Percentiles rank a stretch among this genome's conserved stretches.
Conservation (phyloP, 2,888 invertebrate genomes). For the Platycnemis pennipes region DNA sequence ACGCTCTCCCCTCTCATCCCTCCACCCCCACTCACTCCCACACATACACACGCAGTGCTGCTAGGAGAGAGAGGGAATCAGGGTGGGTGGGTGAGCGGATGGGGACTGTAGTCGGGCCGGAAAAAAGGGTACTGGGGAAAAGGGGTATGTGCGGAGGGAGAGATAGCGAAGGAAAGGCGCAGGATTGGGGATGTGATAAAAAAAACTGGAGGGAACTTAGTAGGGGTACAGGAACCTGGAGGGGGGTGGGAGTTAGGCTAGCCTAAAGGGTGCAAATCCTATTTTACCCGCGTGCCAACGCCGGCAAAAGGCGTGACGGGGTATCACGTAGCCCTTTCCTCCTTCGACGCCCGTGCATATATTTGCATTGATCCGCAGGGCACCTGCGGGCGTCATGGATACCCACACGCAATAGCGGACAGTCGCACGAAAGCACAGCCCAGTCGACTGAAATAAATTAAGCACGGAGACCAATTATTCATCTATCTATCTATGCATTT, state of each 20-base stretch:
- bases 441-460: neutral
- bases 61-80: neutral
- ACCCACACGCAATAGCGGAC: neutral
- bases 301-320: constrained; percentile 17
- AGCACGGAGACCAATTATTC: neutral
- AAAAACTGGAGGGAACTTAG: neutral
- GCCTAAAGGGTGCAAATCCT: neutral
- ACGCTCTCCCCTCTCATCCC: neutral
- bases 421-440: neutral
- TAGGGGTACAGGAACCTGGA: neutral
- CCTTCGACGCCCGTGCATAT: neutral
- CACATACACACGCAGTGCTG: neutral
- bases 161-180: neutral
- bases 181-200: neutral
- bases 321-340: neutral
- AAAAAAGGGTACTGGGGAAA: constrained; percentile 3
- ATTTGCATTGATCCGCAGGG: neutral
- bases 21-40: neutral
- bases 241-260: neutral
- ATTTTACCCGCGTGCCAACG: neutral
- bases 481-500: neutral
- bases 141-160: neutral
- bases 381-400: neutral
- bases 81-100: neutral
- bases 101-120: neutral